Percentiles rank a stretch among this genome's conserved stretches.
These are phyloP conservation scores for Chiridota heheva DNA, from an alignment of 35 echinoderm and acorn worm genomes.

Conservation along the genomic window DNA sequence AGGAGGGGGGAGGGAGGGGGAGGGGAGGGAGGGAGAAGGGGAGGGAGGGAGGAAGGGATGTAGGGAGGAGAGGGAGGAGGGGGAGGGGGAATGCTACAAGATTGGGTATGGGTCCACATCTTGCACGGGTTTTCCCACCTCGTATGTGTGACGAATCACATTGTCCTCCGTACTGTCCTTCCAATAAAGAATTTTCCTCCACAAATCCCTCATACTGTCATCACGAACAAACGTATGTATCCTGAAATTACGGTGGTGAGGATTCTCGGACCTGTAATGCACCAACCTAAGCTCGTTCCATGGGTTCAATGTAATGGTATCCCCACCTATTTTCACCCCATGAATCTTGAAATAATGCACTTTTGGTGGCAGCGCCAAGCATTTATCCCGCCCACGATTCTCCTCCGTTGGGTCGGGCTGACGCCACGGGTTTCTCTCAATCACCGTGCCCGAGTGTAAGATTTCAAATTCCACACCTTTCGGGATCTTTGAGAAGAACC, in stretches of 20 bases:
- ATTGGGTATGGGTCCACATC: constrained; percentile 47
- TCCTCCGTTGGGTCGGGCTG: constrained; percentile 57
- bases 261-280: constrained; percentile 88
- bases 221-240: constrained; percentile 69
- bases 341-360: constrained; percentile 96
- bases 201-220: constrained; percentile 64
- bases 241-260: constrained; percentile 64
- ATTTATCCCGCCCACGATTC: constrained; percentile 76
- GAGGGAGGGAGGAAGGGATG: too few relatives aligned
- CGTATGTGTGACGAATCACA: constrained; percentile 20
- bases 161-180: constrained; percentile 38
- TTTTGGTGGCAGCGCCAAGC: constrained; percentile 65
- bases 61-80: too few relatives aligned
- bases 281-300: constrained; percentile 68
- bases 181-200: constrained; percentile 65
- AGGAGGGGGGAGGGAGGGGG: too few relatives aligned
- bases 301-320: constrained; percentile 77
- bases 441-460: constrained; percentile 37
- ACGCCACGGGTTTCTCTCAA: constrained; percentile 84
- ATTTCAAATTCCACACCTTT: constrained; percentile 43
- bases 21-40: too few relatives aligned
- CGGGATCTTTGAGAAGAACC: constrained; percentile 74
- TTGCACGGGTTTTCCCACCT: constrained; percentile 27
- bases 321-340: constrained; percentile 81
- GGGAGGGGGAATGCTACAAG: too few relatives aligned